Evolutionary conservation across 2,888 invertebrate species (phyloP), one percentile per base, ranked within the genome.

Genomic region (Noctua fimbriata): DNA sequence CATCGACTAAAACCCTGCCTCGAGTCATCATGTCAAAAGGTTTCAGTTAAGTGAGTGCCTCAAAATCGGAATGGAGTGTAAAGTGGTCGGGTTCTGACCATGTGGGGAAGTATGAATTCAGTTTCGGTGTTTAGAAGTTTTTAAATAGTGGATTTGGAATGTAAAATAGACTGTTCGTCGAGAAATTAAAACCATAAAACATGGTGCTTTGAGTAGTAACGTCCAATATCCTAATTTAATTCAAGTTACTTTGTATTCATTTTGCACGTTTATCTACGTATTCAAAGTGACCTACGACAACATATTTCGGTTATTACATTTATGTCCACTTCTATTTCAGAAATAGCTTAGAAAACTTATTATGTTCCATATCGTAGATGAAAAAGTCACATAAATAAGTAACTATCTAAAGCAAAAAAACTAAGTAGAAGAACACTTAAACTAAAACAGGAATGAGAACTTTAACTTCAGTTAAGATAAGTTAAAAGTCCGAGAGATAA

Each of bases 401-500:
- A 60, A 52, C 49, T 32, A 32, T 28, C 21, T 44, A 9, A 44
- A 71, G 28, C n/a, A 71, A 74, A 82, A 81, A 55, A 60, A 47
- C 6, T 32, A 63, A 82, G 32, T 86, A 69, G 28, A 72, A 86
- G 83, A 84, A 71, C 84, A 84, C 84, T 84, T 86, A 65, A 86
- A 86, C 66, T 83, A 28, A 74, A 82, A 86, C 52, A 44, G 72
- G 12, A 84, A 75, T 86, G 71, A 78, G 67, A 73, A 86, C 79
- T 86, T 74, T 58, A 78, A 82, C 86, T 86, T 60, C 69, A 75
- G 86, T 86, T 84, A 82, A 84, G 82, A 85, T 82, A 85, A 84
- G 69, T 86, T 82, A 86, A 83, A 86, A 84, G 74, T 73, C 49
- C 47, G n/a, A 73, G 60, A 69, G 69, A 84, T 86, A 83, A 83